Evolutionary conservation across 2,888 invertebrate genomes (phyloP), one percentile per base, ranked within the genome.

Genomic region (Eupithecia exiguata): DNA sequence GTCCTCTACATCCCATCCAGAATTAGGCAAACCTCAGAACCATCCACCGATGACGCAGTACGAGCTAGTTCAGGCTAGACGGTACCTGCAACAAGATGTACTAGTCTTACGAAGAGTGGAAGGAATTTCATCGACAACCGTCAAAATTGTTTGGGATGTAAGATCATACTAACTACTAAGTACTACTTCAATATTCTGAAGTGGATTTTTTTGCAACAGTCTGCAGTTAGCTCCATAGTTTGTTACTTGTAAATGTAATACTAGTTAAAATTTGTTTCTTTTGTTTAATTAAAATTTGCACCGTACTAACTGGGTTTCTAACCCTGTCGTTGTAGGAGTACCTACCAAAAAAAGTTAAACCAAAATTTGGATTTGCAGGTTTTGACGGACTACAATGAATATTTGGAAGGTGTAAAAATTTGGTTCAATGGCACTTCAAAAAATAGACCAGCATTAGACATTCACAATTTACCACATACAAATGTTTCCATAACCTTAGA

Each of bases 71-170:
- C 96, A 97, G 82, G 97, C 97, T 25, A 94, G 97, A 75, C 95
- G 96, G 78, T 96, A 97, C 85, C 95, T 98, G 53, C 96, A 97
- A 85, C 96, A 97, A 75, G 97, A 97, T 85, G 96, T 98, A 78
- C 95, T 98, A 74, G 96, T 97, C 82, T 93, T 99, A 80, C 92
- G 95, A 83, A 94, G 95, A 81, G 95, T 96, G 16, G 95, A 95
- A 87, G 95, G 97, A 46, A 93, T 97, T 83, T 97, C 96, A 77
- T 96, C 98, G 7, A 97, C 97, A 18, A 96, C 97, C 16, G 95
- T 98, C 30, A 96, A 96, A 89, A 96, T 98, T 82, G 96, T 96
- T 82, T 98, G 98, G 98, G 96, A 97, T 93, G 97, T 97, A 88
- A 95, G 96, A 94, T 38, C 5, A 35, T 36, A 36, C 5, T 36